Evolutionary conservation across 2,888 invertebrate genomes (phyloP).

Genomic region (Ectobius pallidus): DNA sequence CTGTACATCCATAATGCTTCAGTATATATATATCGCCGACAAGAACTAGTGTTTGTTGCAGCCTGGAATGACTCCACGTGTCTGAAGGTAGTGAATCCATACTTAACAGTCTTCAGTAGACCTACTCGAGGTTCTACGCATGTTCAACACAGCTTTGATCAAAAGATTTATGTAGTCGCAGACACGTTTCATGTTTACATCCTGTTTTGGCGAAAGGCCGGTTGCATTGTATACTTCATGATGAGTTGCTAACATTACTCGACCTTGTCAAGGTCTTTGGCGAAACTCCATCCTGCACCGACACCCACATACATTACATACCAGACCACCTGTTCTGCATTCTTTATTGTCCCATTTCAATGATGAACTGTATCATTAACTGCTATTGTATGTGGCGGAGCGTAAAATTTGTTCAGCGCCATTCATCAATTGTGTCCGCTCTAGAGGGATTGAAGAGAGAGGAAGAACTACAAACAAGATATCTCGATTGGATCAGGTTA

Average conservation of each 20-base stretch:
- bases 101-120: not conserved
- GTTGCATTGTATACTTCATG: not conserved
- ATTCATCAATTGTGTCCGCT: too few relatives aligned
- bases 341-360: not conserved
- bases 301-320: not conserved
- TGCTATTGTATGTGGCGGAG: not conserved
- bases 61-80: not conserved
- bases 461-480: too few relatives aligned
- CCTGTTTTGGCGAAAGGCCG: not conserved
- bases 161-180: not conserved
- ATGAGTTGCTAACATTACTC: not conserved
- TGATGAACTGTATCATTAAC: not conserved
- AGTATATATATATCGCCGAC: too few relatives aligned
- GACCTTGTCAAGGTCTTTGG: conserved; percentile 16
- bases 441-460: too few relatives aligned
- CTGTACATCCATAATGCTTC: too few relatives aligned
- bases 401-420: not conserved
- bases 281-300: not conserved
- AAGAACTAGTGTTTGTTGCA: not conserved
- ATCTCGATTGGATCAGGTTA: too few relatives aligned
- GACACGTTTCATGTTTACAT: not conserved
- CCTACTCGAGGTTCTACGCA: not conserved
- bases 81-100: not conserved
- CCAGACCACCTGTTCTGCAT: not conserved
- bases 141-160: not conserved